Base-by-base conservation (phyloP, 2,113 vertebrate species). In the Vicugna pacos region DNA sequence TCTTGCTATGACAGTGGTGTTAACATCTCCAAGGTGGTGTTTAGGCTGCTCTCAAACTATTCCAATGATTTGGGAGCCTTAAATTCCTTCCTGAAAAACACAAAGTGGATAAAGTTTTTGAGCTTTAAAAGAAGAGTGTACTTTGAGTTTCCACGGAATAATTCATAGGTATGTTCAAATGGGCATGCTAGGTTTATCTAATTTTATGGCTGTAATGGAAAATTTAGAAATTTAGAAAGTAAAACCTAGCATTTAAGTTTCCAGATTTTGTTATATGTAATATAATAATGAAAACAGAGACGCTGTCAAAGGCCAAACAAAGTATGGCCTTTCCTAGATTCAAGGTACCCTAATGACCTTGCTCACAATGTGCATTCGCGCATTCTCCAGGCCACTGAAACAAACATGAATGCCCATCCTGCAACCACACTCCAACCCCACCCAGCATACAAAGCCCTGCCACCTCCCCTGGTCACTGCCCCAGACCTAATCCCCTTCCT, bases 71-170 rank as follows among this genome's bases (percentile, higher is more conserved):
- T 60, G 60, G 24, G 6, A 95, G 20, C 26, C 16, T 95, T 93
- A 73, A 91, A 91, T 92, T 96, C 10, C 28, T 95, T 97, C 88
- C 95, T 77, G 38, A 80, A 93, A 15, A 52, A 58, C 94, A 70
- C 50, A 95, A 93, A 95, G n/a, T 79, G 87, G 50, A 79, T 79
- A 92, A 77, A 12, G 3, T 32, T 92, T 70, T 92, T 73, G 35
- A 85, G 93, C 50, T 93, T 19, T 5, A 92, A 94, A 96, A 48
- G 38, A 15, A 82, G 16, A 60, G 9, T 46, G 24, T 76, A 38
- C 76, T 69, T 73, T 83, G 35, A 93, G 13, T 79, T 88, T 84
- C 11, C 14, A 69, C 0, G 50, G 58, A 96, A 84, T 46, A 69
- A 80, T 81, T 28, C 7, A 84, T 60, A n/a, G 56, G 48, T 54